Evolutionary conservation across 1,140 invertebrate species (phyloP), one percentile per base, ranked within the genome.

Genomic region (Belonocnema kinseyi): DNA sequence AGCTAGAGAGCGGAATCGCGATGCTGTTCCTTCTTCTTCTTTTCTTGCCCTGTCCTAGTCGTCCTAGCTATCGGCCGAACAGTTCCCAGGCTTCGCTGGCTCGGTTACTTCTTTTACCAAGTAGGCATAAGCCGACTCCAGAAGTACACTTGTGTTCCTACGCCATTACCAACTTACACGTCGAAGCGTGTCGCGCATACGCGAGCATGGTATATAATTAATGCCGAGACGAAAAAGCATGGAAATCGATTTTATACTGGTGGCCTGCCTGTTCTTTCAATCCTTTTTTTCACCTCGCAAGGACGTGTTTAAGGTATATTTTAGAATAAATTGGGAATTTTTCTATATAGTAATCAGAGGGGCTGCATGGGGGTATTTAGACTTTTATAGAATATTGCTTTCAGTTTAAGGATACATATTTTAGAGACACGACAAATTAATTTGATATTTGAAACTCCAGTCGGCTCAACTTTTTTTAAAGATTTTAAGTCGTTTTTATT

Each of bases 81-180:
- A 85, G 77, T 85, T 85, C 78, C 77, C 83, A 85, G 83, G 81
- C 81, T 85, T 80, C 73, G 52, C 76, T 72, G 58, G 66, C 72
- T 82, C 71, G 75, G 81, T 83, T 83, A 85, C 58, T 83, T 82
- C 78, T 85, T 84, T 73, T 51, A 71, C 73, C 54, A 50, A 66
- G 72, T 82, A 76, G 75, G 50, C 77, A 51, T 80, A 79, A 81
- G 72, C 13, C 26, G 21, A 66, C 16, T 66, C 26, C 26, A 66
- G 26, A 46, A 66, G 26, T 66, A 66, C 21, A 33, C 40, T 13
- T 66, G 21, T 66, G 17, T 56, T 66, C 33, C 26, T 66, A 26
- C 33, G 61, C 61, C 40, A 66, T 77, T 26, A 72, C 70, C 76
- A 77, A 78, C 66, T 70, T 82, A 76, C 75, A 81, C 52, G 58